phyloP scores from a whole-genome alignment of 2,113 vertebrate species.

The Hipposideros armiger region DNA sequence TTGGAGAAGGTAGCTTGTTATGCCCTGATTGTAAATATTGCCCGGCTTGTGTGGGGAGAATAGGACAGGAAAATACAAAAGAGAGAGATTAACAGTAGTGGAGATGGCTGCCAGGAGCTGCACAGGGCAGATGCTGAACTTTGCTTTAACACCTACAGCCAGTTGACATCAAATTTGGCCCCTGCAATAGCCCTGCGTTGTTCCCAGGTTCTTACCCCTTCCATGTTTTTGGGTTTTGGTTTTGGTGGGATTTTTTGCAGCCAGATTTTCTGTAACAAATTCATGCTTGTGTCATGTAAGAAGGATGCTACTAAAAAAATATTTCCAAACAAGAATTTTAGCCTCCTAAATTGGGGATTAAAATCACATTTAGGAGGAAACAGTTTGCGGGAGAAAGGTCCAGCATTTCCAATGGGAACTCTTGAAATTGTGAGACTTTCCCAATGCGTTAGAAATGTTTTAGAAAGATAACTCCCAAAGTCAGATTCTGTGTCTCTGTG shows the following conservation, averaged over 20 bases:
- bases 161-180: not conserved
- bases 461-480: conserved; percentile 20
- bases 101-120: not conserved
- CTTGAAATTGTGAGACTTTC: not conserved
- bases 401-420: not conserved
- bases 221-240: not conserved
- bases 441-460: not conserved
- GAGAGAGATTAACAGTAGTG: not conserved
- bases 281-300: not conserved
- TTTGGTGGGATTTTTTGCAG: not conserved
- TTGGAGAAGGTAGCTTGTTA: not conserved
- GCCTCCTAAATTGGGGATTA: not conserved
- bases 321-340: not conserved
- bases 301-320: not conserved
- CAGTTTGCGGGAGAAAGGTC: not conserved
- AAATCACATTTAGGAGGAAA: not conserved
- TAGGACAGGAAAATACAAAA: not conserved
- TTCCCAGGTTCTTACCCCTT: not conserved
- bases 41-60: rapidly evolving
- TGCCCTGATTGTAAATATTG: not conserved
- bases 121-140: not conserved
- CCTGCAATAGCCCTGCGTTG: not conserved
- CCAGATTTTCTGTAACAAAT: not conserved
- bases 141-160: not conserved
- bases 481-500: not conserved